Conservation (phyloP, 2,888 invertebrate genomes). For the Oligia fasciuncula region DNA sequence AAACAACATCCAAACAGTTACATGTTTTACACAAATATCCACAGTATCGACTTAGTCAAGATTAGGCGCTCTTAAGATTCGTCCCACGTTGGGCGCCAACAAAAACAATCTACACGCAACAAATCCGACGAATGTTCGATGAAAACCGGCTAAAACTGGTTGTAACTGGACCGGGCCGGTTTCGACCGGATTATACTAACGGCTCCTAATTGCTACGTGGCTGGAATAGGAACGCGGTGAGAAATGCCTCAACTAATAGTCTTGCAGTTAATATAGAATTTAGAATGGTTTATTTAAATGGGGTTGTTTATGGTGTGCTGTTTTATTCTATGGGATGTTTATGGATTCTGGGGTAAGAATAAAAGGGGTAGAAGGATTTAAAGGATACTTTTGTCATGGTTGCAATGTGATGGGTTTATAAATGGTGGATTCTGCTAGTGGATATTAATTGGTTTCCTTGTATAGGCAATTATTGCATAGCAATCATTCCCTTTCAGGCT, state of each 20-base stretch:
- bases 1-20: slow-evolving; percentile 60
- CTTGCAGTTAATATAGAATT: slow-evolving; percentile 67
- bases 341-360: slow-evolving; percentile 13
- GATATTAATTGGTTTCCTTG: not conserved
- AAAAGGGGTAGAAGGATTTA: slow-evolving; percentile 30
- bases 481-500: not conserved
- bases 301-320: slow-evolving; percentile 50
- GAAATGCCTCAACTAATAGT: slow-evolving; percentile 69
- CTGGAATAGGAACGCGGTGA: slow-evolving; percentile 75
- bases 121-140: slow-evolving; percentile 78
- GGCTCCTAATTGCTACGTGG: slow-evolving; percentile 86
- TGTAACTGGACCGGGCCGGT: slow-evolving; percentile 58
- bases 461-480: not conserved
- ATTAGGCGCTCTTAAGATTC: slow-evolving; percentile 75
- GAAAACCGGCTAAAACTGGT: slow-evolving; percentile 72
- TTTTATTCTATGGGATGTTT: slow-evolving; percentile 50
- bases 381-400: not conserved
- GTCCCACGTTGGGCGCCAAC: slow-evolving; percentile 69
- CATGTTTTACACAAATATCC: slow-evolving; percentile 65
- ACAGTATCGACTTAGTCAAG: slow-evolving; percentile 63
- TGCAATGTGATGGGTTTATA: slow-evolving; percentile 1
- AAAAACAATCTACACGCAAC: slow-evolving; percentile 84
- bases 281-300: slow-evolving; percentile 66
- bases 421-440: not conserved
- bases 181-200: slow-evolving; percentile 79